Base-by-base conservation (phyloP, 1,140 invertebrate species). In the Drosophila bipectinata region DNA sequence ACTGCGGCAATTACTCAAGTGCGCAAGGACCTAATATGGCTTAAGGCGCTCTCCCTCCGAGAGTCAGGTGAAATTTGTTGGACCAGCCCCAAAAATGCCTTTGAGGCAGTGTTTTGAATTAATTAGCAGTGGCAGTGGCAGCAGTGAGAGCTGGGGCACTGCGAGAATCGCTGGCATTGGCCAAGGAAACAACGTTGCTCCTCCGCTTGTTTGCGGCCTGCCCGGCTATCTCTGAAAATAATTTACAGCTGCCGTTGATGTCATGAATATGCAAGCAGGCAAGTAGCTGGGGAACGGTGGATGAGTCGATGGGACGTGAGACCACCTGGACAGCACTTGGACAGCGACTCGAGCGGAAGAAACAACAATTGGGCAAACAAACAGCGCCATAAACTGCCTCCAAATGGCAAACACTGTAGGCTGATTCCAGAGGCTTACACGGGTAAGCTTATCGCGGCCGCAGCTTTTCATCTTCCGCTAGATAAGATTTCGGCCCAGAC, bases 51-150 rank as follows among this genome's bases (percentile, higher is more conserved):
- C 32, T 12, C 52, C 24, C 14, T 10, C 32, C 18, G 18, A 2
- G 45, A 45, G 66, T 44, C 75, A 88, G 82, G 82, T 88, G 59
- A 56, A 76, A 82, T 67, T 87, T 64, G 75, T 68, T 84, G 76
- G 75, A 54, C 64, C 44, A 53, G 45, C 30, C 53, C 77, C 78
- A 83, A 80, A 88, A 89, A 84, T 89, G 77, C 74, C 73, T 83
- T 74, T 66, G 61, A 90, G 85, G 64, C 85, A 81, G 63, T 89
- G 85, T 81, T 90, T 82, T 84, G 85, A 90, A 90, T 90, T 90
- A 90, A 90, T 90, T 90, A 90, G 85, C 67, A 56, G 34, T 28
- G 58, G 24, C 32, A 55, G 6, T 18, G 49, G 51, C 48, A 37
- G 12, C 34, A 37, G 32, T 21, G 21, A 10, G 8, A 10, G 34